Evolutionary conservation across 2,888 invertebrate genomes (phyloP).

Genomic region (Tenthredo scrophulariae): DNA sequence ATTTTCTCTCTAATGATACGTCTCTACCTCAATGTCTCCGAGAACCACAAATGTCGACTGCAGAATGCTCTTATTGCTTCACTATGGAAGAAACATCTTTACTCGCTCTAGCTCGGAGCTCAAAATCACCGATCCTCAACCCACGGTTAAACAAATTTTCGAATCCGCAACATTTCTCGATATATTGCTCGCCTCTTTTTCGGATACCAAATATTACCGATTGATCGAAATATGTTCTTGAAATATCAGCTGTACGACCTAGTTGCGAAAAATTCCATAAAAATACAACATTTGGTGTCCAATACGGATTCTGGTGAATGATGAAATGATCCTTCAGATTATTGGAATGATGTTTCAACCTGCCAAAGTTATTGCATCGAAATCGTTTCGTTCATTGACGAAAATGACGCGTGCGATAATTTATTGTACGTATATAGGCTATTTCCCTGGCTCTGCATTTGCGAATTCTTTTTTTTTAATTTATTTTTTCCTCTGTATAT

Average conservation of each 20-base stretch:
- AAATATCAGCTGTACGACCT: background rate
- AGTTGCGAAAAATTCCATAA: background rate
- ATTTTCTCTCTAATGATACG: constrained; percentile 69
- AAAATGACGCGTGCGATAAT: background rate
- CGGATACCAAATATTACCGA: background rate
- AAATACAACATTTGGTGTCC: background rate
- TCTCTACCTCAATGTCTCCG: constrained; percentile 65
- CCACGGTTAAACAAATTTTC: background rate
- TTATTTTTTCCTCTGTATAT: background rate
- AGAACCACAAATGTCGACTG: constrained; percentile 37
- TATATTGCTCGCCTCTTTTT: background rate
- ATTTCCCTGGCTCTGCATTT: background rate
- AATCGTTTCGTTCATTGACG: background rate
- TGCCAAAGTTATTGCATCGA: background rate
- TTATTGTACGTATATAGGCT: background rate
- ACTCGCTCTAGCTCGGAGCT: background rate
- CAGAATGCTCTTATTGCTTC: constrained; percentile 40
- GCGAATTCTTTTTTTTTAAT: background rate
- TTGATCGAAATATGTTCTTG: background rate
- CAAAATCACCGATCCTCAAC: background rate
- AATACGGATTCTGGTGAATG: background rate
- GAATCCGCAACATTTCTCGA: background rate
- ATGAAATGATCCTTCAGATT: background rate
- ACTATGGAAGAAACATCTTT: background rate
- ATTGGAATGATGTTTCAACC: background rate